A percentile compares a stretch with the other conserved stretches of the same genome.
These are phyloP conservation scores for Phasia obesa DNA, from an alignment of 2,888 invertebrate species.

Conservation along the genomic window DNA sequence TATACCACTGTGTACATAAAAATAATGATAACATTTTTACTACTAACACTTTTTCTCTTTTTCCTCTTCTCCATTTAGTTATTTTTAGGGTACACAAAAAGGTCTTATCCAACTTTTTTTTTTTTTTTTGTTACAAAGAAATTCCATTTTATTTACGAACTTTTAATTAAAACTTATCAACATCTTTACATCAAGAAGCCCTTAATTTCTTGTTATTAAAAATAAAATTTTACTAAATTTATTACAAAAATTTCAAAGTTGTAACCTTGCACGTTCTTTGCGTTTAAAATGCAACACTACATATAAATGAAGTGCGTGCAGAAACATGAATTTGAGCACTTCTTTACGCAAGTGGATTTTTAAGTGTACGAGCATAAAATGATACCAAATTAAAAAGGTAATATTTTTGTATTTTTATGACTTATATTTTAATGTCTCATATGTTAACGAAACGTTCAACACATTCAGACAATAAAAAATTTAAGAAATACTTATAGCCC, in stretches of 20 bases:
- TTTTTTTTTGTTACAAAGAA: not conserved
- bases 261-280: slow-evolving; percentile 65
- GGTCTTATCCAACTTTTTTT: not conserved
- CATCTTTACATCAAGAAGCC: slow-evolving; percentile 32
- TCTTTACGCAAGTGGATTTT: not conserved
- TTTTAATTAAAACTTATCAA: slow-evolving; percentile 48
- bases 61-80: no score
- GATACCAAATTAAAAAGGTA: slow-evolving; percentile 51
- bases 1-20: no score
- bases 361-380: slow-evolving; percentile 20
- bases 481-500: slow-evolving; percentile 6
- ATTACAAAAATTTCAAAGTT: slow-evolving; percentile 40
- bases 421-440: slow-evolving; percentile 47
- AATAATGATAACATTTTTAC: no score
- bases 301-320: slow-evolving; percentile 68
- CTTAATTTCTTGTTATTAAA: slow-evolving; percentile 17
- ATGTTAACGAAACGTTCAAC: slow-evolving; percentile 43
- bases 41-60: no score
- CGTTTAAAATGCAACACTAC: slow-evolving; percentile 49
- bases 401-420: slow-evolving; percentile 66
- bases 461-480: slow-evolving; percentile 62
- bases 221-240: slow-evolving; percentile 38
- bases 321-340: slow-evolving; percentile 68
- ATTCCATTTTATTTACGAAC: not conserved
- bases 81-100: not conserved